These are phyloP conservation scores for Distichodus sexfasciatus DNA, from an alignment of 2,797 vertebrate species.

Conservation along the genomic window DNA sequence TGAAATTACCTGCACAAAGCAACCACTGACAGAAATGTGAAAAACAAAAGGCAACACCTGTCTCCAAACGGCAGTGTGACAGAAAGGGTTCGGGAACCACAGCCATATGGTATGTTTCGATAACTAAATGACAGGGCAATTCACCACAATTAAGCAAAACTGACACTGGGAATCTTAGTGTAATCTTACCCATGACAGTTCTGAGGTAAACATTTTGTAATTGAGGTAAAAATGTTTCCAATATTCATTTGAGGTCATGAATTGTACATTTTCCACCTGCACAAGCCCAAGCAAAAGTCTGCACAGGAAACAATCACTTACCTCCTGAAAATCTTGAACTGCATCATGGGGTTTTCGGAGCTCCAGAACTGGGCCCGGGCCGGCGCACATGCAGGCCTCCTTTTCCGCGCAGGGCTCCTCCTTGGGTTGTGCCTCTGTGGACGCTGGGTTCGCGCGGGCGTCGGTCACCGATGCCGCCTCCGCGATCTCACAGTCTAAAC, in stretches of 20 bases:
- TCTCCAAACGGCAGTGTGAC: too few relatives aligned
- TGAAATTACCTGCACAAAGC: too few relatives aligned
- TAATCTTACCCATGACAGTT: too few relatives aligned
- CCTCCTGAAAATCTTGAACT: conserved; percentile 84
- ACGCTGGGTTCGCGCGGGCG: conserved; percentile 66
- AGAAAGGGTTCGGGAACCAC: too few relatives aligned
- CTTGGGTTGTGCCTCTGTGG: conserved; percentile 76
- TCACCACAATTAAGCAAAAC: too few relatives aligned
- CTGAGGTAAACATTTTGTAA: too few relatives aligned
- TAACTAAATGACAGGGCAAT: too few relatives aligned
- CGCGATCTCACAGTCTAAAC: conserved; percentile 83
- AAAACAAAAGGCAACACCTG: too few relatives aligned
- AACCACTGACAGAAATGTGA: too few relatives aligned
- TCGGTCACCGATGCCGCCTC: conserved; percentile 62
- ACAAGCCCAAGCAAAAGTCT: not conserved
- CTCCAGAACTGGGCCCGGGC: conserved; percentile 77
- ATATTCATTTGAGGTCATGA: not conserved
- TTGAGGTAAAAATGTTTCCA: too few relatives aligned
- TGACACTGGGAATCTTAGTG: too few relatives aligned
- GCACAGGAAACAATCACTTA: conserved; percentile 60
- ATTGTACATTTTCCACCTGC: not conserved
- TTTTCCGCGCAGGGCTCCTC: conserved; percentile 77
- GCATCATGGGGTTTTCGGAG: conserved; percentile 80
- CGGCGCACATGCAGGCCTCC: conserved; percentile 77
- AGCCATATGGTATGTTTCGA: too few relatives aligned